Evolutionary conservation across 1,140 invertebrate species (phyloP), one percentile per base, ranked within the genome.

Genomic region (Polypedilum vanderplanki): DNA sequence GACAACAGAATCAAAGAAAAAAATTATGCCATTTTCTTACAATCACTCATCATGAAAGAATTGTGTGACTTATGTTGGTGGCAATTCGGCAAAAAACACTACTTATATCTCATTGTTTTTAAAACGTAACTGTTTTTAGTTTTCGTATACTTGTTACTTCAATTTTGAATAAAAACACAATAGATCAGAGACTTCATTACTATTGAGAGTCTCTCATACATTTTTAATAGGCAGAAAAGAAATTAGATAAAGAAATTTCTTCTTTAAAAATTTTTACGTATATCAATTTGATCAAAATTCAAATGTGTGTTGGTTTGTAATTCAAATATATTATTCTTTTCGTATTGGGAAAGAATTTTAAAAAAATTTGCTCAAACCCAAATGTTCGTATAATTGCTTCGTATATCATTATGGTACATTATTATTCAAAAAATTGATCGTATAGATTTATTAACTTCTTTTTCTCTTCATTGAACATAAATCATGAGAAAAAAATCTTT

Each of bases 301-400:
- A 57, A 57, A 57, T 57, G 46, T 15, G 12, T n/a, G 4, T 57
- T 4, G 15, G 4, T 12, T 57, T n/a, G 1, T n/a, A 57, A 57
- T 15, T 57, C 46, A 57, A 57, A 57, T 57, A 57, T n/a, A 57
- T 15, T n/a, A 12, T n/a, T 12, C 8, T 15, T 57, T 57, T 15
- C 3, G 9, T 57, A 4, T 8, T n/a, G n/a, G 46, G 15, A n/a
- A 57, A n/a, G 46, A 57, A 57, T n/a, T 15, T 1, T n/a, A n/a
- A 57, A 57, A 57, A 57, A n/a, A n/a, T 46, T 9, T 12, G 8
- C 3, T 57, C 12, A 57, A 57, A 57, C 4, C 18, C 17, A 33
- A 33, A 33, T 67, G 1, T 7, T 70, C 65, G 65, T 70, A 70
- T 70, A 70, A 70, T 70, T 70, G 65, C 65, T 70, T 70, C 65